These are phyloP conservation scores for Lycocorax pyrrhopterus DNA, from an alignment of 2,113 vertebrate species.

Conservation along the genomic window DNA sequence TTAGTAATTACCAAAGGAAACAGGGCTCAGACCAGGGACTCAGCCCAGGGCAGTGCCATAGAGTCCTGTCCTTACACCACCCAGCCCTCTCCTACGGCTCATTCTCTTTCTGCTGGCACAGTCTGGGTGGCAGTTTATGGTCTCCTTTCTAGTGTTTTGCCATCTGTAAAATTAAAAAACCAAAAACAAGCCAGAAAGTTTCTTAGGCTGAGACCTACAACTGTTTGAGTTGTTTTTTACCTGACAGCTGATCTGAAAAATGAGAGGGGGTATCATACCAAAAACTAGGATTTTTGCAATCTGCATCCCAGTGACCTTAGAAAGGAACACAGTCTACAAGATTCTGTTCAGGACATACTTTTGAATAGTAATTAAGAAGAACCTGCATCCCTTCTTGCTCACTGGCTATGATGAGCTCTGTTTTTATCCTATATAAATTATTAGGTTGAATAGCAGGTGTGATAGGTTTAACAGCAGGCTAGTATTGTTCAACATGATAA, in stretches of 20 bases:
- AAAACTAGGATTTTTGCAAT: background rate
- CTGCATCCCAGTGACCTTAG: background rate
- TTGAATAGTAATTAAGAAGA: background rate
- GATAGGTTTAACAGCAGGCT: background rate
- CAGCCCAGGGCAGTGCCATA: accelerated
- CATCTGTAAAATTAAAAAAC: background rate
- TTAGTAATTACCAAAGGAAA: background rate
- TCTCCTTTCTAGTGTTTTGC: background rate
- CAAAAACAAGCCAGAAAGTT: background rate
- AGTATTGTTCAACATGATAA: background rate
- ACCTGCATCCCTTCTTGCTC: background rate
- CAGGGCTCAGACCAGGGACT: background rate
- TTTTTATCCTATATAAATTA: background rate
- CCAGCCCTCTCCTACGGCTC: background rate
- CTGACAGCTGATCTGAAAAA: background rate
- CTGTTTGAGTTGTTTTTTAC: background rate
- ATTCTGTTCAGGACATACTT: background rate
- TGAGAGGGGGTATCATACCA: background rate
- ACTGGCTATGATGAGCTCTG: background rate
- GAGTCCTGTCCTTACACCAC: background rate
- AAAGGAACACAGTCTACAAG: background rate
- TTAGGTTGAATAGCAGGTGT: background rate
- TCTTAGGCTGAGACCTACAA: background rate
- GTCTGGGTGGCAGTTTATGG: background rate
- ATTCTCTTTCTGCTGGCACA: background rate